Conservation (phyloP, 2,797 vertebrate species). For the Schizopygopsis pylzovi region DNA sequence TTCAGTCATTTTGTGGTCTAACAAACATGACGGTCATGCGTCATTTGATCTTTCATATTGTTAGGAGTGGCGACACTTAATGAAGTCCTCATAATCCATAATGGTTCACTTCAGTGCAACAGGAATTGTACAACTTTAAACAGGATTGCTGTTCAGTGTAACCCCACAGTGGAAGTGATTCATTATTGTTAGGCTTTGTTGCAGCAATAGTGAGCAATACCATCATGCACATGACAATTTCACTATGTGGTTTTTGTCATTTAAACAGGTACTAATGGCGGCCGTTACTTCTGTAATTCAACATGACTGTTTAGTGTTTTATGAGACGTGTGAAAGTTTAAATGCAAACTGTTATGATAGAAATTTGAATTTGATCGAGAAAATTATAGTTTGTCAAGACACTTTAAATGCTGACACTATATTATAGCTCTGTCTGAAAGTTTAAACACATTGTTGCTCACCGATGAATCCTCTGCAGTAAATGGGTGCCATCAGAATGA, state of each 20-base stretch:
- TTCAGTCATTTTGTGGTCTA: background rate
- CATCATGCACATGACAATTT: background rate
- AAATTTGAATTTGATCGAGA: background rate
- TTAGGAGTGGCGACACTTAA: background rate
- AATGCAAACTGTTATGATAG: background rate
- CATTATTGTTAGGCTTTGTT: constrained; percentile 1
- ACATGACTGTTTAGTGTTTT: background rate
- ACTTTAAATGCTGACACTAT: background rate
- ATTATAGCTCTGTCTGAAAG: background rate
- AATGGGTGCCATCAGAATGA: background rate
- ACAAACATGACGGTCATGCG: constrained; percentile 16
- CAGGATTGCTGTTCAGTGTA: constrained; percentile 23
- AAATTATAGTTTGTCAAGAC: background rate
- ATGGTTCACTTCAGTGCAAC: constrained; percentile 31
- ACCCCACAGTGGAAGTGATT: constrained; percentile 9
- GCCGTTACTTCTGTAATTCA: background rate
- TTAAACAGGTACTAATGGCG: background rate
- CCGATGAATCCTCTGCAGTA: background rate
- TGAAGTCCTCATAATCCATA: constrained; percentile 24
- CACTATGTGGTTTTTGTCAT: background rate
- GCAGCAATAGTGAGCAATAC: constrained; percentile 13
- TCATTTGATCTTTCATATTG: constrained; percentile 43
- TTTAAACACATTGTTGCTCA: background rate
- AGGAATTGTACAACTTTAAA: constrained; percentile 31
- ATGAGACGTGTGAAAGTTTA: background rate